Conservation (phyloP, 2,797 vertebrate species). For the Naso thynnoides region DNA sequence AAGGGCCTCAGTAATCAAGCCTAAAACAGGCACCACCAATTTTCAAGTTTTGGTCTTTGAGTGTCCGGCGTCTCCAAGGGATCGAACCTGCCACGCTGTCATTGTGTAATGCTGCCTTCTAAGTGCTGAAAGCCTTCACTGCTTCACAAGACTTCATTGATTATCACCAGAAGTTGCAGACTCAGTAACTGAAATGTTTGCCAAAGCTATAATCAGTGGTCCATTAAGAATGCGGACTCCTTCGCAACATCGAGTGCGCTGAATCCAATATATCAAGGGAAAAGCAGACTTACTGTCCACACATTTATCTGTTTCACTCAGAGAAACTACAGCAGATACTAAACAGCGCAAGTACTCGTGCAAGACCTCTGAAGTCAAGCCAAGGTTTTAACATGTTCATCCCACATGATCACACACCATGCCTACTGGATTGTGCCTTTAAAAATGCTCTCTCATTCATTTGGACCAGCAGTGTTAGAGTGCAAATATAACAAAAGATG, state of each 20-base stretch:
- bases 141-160: constrained; percentile 48
- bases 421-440: constrained; percentile 13
- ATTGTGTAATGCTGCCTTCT: constrained; percentile 31
- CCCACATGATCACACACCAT: constrained; percentile 16
- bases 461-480: neutral
- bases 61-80: constrained; percentile 11
- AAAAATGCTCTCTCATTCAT: constrained; percentile 16
- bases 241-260: constrained; percentile 30
- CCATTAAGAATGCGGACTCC: constrained; percentile 51
- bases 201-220: constrained; percentile 57
- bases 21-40: constrained; percentile 13
- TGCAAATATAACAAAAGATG: neutral
- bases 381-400: constrained; percentile 9
- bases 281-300: constrained; percentile 21
- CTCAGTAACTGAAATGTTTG: constrained; percentile 50
- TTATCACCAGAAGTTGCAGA: constrained; percentile 50
- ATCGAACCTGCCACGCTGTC: constrained; percentile 26
- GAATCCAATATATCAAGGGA: constrained; percentile 18
- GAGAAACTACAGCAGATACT: neutral
- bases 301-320: neutral
- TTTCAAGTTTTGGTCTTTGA: constrained; percentile 25
- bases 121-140: constrained; percentile 10
- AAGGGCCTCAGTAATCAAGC: constrained; percentile 22
- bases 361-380: neutral
- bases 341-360: neutral